A percentile compares a stretch with the other conserved stretches of the same genome.
phyloP scores from a whole-genome alignment of 2,113 vertebrate genomes.

The Ivindomyrus marchei region DNA sequence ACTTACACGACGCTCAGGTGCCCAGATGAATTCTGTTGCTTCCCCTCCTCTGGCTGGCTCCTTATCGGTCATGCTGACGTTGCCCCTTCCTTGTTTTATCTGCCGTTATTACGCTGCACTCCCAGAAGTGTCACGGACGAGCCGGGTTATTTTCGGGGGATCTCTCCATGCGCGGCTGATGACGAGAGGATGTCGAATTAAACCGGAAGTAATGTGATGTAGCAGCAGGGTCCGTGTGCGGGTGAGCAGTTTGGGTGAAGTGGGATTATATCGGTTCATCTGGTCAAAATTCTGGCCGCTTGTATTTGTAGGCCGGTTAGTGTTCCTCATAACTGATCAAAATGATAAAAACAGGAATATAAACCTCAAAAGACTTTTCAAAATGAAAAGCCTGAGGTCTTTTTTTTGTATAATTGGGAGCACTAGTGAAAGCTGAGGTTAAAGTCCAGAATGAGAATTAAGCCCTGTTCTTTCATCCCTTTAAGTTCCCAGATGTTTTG shows the following conservation, averaged over 20 bases:
- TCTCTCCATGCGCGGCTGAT: background rate
- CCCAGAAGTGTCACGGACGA: background rate
- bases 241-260: background rate
- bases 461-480: background rate
- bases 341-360: background rate
- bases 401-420: background rate
- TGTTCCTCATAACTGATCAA: background rate
- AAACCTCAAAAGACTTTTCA: background rate
- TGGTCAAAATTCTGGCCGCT: background rate
- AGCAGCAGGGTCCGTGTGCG: background rate
- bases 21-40: background rate
- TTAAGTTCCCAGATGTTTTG: background rate
- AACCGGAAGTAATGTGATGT: background rate
- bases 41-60: background rate
- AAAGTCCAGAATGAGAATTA: background rate
- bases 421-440: background rate
- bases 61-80: background rate
- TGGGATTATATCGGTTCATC: background rate
- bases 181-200: background rate
- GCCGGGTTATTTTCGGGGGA: background rate
- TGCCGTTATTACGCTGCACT: background rate
- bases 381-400: background rate
- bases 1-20: background rate
- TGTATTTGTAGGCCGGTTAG: background rate
- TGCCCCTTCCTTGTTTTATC: background rate